These are phyloP conservation scores for Cheilosia vernalis DNA, from an alignment of 2,888 invertebrate species.

Conservation along the genomic window DNA sequence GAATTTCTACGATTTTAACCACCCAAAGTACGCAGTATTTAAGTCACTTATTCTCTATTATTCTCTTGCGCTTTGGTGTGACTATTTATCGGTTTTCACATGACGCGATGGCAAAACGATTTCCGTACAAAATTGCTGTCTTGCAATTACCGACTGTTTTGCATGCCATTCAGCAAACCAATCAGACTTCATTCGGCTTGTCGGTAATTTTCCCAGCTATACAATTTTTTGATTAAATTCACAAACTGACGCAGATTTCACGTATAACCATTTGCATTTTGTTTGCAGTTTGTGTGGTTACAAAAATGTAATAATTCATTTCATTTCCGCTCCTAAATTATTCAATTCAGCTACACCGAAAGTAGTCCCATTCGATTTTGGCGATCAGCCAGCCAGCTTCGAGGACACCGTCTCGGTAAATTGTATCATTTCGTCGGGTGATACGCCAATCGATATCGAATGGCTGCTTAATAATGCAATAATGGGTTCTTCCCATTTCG, in stretches of 20 bases:
- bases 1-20: too few relatives aligned
- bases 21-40: too few relatives aligned
- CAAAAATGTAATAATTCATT: not conserved
- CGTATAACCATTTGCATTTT: too few relatives aligned
- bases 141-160: too few relatives aligned
- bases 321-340: not conserved
- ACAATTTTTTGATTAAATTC: not conserved
- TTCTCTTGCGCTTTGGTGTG: too few relatives aligned
- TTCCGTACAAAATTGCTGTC: too few relatives aligned
- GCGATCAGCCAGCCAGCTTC: slow-evolving; percentile 86
- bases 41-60: too few relatives aligned
- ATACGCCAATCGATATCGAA: slow-evolving; percentile 88
- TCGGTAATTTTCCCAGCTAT: not conserved
- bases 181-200: too few relatives aligned
- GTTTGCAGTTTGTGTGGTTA: too few relatives aligned
- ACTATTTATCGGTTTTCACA: too few relatives aligned
- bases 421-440: slow-evolving; percentile 88
- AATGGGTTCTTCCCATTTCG: slow-evolving; percentile 71
- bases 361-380: slow-evolving; percentile 89
- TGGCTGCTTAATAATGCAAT: slow-evolving; percentile 85
- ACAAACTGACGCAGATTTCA: not conserved
- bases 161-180: too few relatives aligned
- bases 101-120: too few relatives aligned
- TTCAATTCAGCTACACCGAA: slow-evolving; percentile 87
- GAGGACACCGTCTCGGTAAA: slow-evolving; percentile 86